Conservation (phyloP, 2,797 vertebrate genomes). For the Hoplostethus mediterraneus region DNA sequence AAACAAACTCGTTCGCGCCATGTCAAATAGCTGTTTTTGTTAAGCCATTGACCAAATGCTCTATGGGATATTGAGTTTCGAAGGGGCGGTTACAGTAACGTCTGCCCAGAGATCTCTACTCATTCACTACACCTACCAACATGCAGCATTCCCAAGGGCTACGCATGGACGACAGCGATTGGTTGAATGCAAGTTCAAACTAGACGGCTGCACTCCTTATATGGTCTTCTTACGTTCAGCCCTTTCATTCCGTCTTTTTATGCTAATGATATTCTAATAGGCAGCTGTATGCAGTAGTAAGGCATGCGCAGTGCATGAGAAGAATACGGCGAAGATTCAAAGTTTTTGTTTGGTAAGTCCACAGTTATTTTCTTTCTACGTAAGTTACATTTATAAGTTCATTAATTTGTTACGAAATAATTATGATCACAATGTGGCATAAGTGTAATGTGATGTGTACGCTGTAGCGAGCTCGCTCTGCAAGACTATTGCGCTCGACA, state of each 20-base stretch:
- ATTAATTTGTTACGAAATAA: background rate
- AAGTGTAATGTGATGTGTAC: constrained; percentile 27
- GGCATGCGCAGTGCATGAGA: constrained; percentile 83
- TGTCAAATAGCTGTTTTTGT: constrained; percentile 64
- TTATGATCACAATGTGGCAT: background rate
- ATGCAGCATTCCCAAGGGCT: constrained; percentile 55
- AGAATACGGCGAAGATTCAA: constrained; percentile 84
- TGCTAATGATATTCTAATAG: constrained; percentile 80
- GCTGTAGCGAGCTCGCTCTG: constrained; percentile 30
- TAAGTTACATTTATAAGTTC: constrained; percentile 11
- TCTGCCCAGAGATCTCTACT: background rate
- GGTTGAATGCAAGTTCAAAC: constrained; percentile 80
- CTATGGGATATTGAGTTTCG: constrained; percentile 70
- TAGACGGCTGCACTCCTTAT: constrained; percentile 78
- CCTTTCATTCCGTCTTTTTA: constrained; percentile 80
- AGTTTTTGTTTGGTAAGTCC: constrained; percentile 86
- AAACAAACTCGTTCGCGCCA: constrained; percentile 85
- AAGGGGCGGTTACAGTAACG: background rate
- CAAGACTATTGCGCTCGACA: constrained; percentile 71
- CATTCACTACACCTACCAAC: constrained; percentile 71
- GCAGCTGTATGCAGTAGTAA: constrained; percentile 84
- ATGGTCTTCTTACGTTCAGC: constrained; percentile 68
- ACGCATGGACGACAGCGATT: constrained; percentile 59
- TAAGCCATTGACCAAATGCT: constrained; percentile 25
- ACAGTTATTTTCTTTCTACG: constrained; percentile 50